Evolutionary conservation across 2,797 vertebrate genomes (phyloP), one percentile per base, ranked within the genome.

Genomic region (Lepus oiostolus): DNA sequence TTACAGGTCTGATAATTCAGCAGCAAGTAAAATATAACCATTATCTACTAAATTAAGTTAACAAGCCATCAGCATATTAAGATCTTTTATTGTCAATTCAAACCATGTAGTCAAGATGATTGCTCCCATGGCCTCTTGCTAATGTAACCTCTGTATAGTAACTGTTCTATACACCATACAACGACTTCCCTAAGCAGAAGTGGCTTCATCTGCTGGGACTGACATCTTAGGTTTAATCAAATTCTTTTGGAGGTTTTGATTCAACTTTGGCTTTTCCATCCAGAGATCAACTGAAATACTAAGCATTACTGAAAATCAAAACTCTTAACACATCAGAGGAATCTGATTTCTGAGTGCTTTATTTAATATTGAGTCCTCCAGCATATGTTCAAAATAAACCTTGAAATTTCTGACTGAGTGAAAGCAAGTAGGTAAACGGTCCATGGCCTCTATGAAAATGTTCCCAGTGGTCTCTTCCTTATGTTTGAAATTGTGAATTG

Each of bases 261-360:
- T 90, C 58, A 82, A 62, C 54, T 30, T n/a, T 75, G n/a, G 11
- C 70, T 93, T 94, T 92, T 88, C 82, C 58, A 68, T 83, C 75
- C 58, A 85, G 24, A 95, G 17, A 60, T 65, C 85, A 84, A 82
- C 71, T 67, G 35, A 94, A 76, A 58, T 94, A 35, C 52, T 92
- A 95, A 87, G 12, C 54, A 17, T 52, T 74, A 94, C 4, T 85
- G 77, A 92, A 90, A 95, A 60, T 85, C 81, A 93, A 95, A 94
- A 90, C 14, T 74, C 90, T 84, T 71, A 96, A 90, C 32, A 82
- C 1, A 63, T 88, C 32, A 81, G 67, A 93, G 26, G 10, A 24
- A 92, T 22, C 1, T 86, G 30, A 80, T 92, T 94, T 94, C 35
- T 80, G 38, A 76, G 22, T 52, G 47, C 30, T 88, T 93, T 76